These are phyloP conservation scores for Apeltes quadracus DNA, from an alignment of 2,113 vertebrate genomes.

Conservation along the genomic window DNA sequence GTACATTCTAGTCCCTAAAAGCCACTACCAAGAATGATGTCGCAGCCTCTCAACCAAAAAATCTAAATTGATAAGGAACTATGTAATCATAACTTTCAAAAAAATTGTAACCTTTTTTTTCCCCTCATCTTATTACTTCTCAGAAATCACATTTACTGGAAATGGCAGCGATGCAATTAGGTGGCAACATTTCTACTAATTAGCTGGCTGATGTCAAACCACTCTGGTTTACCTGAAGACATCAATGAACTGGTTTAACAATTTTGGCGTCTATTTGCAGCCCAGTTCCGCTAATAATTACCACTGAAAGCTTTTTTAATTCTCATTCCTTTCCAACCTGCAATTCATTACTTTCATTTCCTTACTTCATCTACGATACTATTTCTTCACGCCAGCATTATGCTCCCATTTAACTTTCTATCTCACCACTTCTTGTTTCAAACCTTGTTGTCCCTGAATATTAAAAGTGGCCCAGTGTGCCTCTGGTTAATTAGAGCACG, in stretches of 20 bases:
- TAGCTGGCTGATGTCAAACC: background rate
- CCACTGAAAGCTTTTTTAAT: background rate
- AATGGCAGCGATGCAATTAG: background rate
- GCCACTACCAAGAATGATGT: background rate
- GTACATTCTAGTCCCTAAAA: background rate
- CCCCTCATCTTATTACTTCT: background rate
- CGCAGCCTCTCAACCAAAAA: background rate
- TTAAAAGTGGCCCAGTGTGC: constrained; percentile 65
- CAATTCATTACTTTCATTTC: background rate
- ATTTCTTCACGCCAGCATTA: background rate
- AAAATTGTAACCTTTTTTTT: no score
- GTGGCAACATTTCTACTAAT: background rate
- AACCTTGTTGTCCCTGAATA: constrained; percentile 59
- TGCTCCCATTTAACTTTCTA: constrained; percentile 1
- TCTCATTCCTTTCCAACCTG: background rate
- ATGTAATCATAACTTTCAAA: no score
- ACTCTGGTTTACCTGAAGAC: background rate
- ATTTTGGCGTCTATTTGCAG: background rate
- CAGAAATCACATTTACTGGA: background rate
- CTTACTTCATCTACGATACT: background rate
- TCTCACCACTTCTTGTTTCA: background rate
- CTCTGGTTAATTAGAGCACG: constrained; percentile 73
- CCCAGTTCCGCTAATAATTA: background rate
- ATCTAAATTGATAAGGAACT: background rate
- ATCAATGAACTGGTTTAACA: background rate